Evolutionary conservation across 64 coral and sea anemone species (phyloP), one percentile per base, ranked within the genome.

Genomic region (Dendrophyllia cribrosa): DNA sequence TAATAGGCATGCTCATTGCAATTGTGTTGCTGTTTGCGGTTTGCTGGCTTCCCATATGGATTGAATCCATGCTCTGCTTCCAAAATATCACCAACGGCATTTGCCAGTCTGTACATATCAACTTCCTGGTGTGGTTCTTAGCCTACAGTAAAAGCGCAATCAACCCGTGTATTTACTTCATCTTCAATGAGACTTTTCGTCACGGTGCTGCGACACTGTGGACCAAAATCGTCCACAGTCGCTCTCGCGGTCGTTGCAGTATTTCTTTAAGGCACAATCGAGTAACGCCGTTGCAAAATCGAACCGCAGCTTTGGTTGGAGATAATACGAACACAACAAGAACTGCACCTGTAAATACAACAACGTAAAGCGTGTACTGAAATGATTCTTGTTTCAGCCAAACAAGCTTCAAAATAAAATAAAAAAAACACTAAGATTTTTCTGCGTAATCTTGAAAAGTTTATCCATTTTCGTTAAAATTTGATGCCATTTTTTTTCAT

Each of bases 101-200:
- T 71, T 91, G 89, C 69, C 44, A 16, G 63, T 85, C 89, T 63
- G 16, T 48, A 8, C 24, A 82, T 51, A 49, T 83, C 3, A 46
- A 58, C 4, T 59, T 91, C 17, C 16, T 71, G 10, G 66, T 79
- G 17, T 91, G 80, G 26, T 48, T 91, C 48, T 44, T 85, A 17
- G 89, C 89, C 4, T 91, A 91, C 67, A 60, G 78, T 55, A 91
- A 91, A 79, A 91, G 89, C 21, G 77, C 89, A 19, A 91, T 91
- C 25, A 91, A 79, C 21, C 89, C 89, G 7, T 91, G 44, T 51
- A 48, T 91, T 58, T 91, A 91, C 23, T 81, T 91, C 13, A 46
- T 85, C 14, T 91, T 91, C 66, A 91, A 81, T 20, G 89, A 91
- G 59, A 91, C 80, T 68, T 91, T 83, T 61, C 58, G 89, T 45